Evolutionary conservation across 2,888 invertebrate genomes (phyloP), one percentile per base, ranked within the genome.

Genomic region (Xylocampa areola): DNA sequence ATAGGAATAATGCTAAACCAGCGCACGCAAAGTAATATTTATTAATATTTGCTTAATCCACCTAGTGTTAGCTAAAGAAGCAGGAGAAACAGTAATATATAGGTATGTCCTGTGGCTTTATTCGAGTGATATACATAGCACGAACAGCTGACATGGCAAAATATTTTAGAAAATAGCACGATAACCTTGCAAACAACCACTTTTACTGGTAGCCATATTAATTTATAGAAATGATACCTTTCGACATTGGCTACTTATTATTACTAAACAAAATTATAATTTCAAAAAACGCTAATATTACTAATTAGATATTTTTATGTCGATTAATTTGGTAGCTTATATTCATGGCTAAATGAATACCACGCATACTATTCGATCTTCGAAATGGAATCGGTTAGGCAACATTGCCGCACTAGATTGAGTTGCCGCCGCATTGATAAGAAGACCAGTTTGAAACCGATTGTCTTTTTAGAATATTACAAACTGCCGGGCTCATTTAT

Each of bases 141-240:
- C 33, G 19, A 43, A 32, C 13, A 0, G 37, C 39, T 36, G 35
- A 23, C 35, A 41, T n/a, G 30, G 35, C 23, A n/a, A n/a, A n/a
- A n/a, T n/a, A n/a, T n/a, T n/a, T 7, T 30, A 45, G 40, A 43
- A 29, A 55, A 55, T 52, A 10, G 32, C 43, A 53, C 36, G 43
- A 48, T 55, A 16, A 10, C 59, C 57, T 67, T 69, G 57, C 33
- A 48, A 57, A 50, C 33, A 30, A 8, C 52, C 35, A 61, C 67
- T 64, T 55, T 67, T 58, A 55, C 51, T n/a, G 29, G 4, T 16
- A 35, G 11, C 33, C 17, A 44, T 40, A 50, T 43, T 57, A 52
- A 73, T 52, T 62, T 50, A 60, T 68, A 30, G 10, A 48, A 70
- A 57, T 52, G 32, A 17, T n/a, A 25, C 30, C 61, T 62, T 72